These are phyloP conservation scores for Tamias sibiricus DNA, from an alignment of 2,113 vertebrate genomes.

Conservation along the genomic window DNA sequence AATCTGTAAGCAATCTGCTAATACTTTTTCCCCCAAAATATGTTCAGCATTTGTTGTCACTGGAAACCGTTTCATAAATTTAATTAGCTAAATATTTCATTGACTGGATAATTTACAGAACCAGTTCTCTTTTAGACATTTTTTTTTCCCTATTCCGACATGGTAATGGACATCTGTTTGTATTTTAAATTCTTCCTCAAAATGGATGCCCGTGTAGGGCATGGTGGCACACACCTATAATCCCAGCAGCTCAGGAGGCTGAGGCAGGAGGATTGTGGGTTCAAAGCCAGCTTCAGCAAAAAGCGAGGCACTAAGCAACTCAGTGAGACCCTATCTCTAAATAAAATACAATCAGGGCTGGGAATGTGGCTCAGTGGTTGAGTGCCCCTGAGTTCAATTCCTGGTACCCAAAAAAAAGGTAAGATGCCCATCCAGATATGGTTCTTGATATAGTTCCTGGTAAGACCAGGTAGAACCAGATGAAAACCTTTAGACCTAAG, in stretches of 20 bases:
- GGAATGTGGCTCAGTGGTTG: too few relatives aligned
- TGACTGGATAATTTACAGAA: neutral
- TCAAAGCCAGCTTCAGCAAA: too few relatives aligned
- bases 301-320: too few relatives aligned
- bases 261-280: too few relatives aligned
- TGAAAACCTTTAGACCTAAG: conserved; percentile 23
- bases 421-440: neutral
- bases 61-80: neutral
- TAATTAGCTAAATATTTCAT: neutral
- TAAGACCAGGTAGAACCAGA: neutral
- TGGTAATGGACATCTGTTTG: neutral
- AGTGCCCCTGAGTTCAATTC: too few relatives aligned
- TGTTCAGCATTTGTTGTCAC: neutral
- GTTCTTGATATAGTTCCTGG: neutral
- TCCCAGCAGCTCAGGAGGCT: too few relatives aligned
- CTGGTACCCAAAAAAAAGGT: too few relatives aligned
- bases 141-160: neutral
- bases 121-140: neutral
- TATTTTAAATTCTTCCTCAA: neutral
- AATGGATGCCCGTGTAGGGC: neutral
- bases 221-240: too few relatives aligned
- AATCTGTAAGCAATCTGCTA: neutral
- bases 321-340: too few relatives aligned
- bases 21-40: neutral
- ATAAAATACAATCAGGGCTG: too few relatives aligned